These are phyloP conservation scores for Rhea pennata DNA, from an alignment of 2,113 vertebrate genomes.

Conservation along the genomic window DNA sequence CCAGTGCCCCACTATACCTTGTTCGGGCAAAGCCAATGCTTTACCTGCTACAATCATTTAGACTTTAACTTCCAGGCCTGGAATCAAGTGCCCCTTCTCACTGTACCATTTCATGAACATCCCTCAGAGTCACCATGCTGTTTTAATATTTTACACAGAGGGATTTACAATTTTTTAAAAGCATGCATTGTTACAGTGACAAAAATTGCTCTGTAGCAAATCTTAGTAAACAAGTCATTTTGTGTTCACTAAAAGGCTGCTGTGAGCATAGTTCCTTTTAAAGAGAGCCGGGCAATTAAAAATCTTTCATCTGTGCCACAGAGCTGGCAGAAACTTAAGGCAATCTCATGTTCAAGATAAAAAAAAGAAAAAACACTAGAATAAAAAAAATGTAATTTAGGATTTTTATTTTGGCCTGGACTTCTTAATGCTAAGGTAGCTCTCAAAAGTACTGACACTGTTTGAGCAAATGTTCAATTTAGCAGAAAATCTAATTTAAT, in stretches of 20 bases:
- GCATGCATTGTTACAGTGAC: neutral
- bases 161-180: conserved; percentile 29
- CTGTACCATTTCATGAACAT: neutral
- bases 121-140: neutral
- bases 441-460: neutral
- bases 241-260: neutral
- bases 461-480: neutral
- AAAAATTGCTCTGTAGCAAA: neutral
- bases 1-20: neutral
- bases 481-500: neutral
- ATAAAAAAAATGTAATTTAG: neutral
- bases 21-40: neutral
- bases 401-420: neutral
- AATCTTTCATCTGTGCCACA: neutral
- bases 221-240: conserved; percentile 53
- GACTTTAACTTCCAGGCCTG: neutral
- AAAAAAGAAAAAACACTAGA: neutral
- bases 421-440: neutral
- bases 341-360: neutral
- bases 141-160: conserved; percentile 23
- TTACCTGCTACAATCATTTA: neutral
- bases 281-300: neutral
- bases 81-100: neutral
- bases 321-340: neutral
- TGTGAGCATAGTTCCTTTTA: neutral